Evolutionary conservation across 2,113 vertebrate genomes (phyloP), one percentile per base, ranked within the genome.

Genomic region (Chauna torquata): DNA sequence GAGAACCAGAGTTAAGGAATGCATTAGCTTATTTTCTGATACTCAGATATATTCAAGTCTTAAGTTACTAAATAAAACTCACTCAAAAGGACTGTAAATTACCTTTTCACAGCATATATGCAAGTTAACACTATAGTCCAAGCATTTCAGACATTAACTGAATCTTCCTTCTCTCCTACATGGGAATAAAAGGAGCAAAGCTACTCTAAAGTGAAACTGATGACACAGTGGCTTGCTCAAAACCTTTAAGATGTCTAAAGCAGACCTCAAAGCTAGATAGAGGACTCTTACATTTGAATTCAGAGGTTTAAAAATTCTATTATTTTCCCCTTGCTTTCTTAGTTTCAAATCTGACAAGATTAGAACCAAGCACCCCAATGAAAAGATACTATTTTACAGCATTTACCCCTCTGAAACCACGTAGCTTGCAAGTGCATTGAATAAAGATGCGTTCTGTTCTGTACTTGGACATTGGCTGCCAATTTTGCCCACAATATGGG

Each of bases 401-500:
- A 45, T 40, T 44, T 8, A 50, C 17, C 20, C 14, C 20, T 69
- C 65, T 45, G 74, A 59, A 86, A 32, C 0, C 2, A 52, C 58
- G 47, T 4, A 28, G 12, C 11, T 11, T 42, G 23, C 7, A 14
- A 84, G 16, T 10, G 13, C 49, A 50, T 0, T 38, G 80, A 66
- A 36, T 17, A 52, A 76, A n/a, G 16, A 34, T 8, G 16, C 5
- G 14, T 54, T 82, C 27, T 40, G 42, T 9, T 55, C 28, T 38
- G 16, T 55, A 25, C 71, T 13, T 88, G 58, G 62, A 50, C 36
- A 8, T 40, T 10, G 40, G 42, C 58, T 92, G 76, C 28, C 47
- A 55, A 64, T 44, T 68, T 2, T 1, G 27, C n/a, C 36, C 9
- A 5, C 18, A 36, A 27, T 45, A 11, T 0, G 3, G 40, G 65